Conservation (phyloP, 2,113 vertebrate species). For the Gracilinanus agilis region DNA sequence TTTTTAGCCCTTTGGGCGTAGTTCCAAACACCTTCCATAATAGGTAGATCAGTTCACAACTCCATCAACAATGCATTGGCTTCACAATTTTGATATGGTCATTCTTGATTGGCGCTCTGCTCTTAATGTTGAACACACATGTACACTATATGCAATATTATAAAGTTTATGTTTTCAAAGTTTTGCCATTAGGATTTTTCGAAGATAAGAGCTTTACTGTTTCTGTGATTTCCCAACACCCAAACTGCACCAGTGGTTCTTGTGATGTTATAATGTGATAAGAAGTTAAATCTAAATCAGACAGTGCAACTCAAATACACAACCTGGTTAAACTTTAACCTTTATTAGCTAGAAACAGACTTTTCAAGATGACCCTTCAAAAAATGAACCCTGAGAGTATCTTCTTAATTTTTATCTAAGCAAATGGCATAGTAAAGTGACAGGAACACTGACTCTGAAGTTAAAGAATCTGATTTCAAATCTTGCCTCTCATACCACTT, state of each 20-base stretch:
- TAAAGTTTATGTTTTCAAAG: not conserved
- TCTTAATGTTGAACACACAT: not conserved
- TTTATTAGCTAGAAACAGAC: not conserved
- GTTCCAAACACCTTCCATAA: too few species aligned
- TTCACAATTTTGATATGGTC: not conserved
- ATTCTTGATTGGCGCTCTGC: not conserved
- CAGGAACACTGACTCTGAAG: not conserved
- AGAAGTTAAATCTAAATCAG: not conserved
- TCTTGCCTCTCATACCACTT: not conserved
- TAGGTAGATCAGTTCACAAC: too few species aligned
- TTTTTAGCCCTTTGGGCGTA: too few species aligned
- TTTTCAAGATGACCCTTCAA: not conserved
- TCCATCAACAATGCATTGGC: too few species aligned
- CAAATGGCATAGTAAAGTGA: not conserved
- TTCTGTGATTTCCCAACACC: constrained; percentile 27
- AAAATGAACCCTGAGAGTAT: not conserved
- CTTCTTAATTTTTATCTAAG: not conserved
- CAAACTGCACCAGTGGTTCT: not conserved
- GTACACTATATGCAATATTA: not conserved
- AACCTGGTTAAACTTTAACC: constrained; percentile 19
- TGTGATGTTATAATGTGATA: constrained; percentile 15
- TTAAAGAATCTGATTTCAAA: not conserved
- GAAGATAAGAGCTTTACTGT: not conserved
- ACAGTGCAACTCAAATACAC: not conserved
- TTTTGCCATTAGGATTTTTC: not conserved